Evolutionary conservation across 1,140 invertebrate species (phyloP).

Genomic region (Zaprionus camerounensis): DNA sequence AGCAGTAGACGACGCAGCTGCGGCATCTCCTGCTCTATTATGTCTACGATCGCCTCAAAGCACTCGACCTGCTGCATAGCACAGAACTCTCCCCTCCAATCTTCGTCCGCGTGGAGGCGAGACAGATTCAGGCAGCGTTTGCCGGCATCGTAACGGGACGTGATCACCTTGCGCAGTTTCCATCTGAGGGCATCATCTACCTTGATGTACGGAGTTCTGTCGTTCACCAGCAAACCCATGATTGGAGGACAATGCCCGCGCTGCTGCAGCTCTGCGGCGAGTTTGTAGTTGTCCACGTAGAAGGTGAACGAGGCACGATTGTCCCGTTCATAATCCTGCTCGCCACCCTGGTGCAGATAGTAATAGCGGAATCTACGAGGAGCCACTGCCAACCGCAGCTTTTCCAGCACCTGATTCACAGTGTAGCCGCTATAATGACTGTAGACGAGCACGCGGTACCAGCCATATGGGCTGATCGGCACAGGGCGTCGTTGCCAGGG

Average conservation of each 20-base stretch:
- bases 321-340: slow-evolving; percentile 37
- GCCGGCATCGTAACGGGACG: slow-evolving; percentile 26
- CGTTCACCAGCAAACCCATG: slow-evolving; percentile 29
- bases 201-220: slow-evolving; percentile 26
- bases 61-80: slow-evolving; percentile 36
- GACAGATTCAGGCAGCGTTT: slow-evolving; percentile 33
- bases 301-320: slow-evolving; percentile 47
- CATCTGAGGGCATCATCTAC: slow-evolving; percentile 6
- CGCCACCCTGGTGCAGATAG: slow-evolving; percentile 47
- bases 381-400: slow-evolving; percentile 15
- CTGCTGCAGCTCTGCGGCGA: slow-evolving; percentile 33
- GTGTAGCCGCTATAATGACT: slow-evolving; percentile 10
- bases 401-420: slow-evolving; percentile 13
- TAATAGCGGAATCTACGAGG: slow-evolving; percentile 15
- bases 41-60: slow-evolving; percentile 25
- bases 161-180: slow-evolving; percentile 26
- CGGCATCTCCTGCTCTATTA: slow-evolving; percentile 36
- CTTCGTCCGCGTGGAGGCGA: slow-evolving; percentile 32
- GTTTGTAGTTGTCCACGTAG: slow-evolving; percentile 43
- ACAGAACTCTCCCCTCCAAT: slow-evolving; percentile 37
- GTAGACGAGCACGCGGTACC: slow-evolving; percentile 57
- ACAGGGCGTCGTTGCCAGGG: slow-evolving; percentile 4
- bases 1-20: slow-evolving; percentile 30
- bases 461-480: slow-evolving; percentile 49
- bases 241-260: background rate